These are phyloP conservation scores for Metridium senile DNA, from an alignment of 92 coral and sea anemone genomes.

Conservation along the genomic window DNA sequence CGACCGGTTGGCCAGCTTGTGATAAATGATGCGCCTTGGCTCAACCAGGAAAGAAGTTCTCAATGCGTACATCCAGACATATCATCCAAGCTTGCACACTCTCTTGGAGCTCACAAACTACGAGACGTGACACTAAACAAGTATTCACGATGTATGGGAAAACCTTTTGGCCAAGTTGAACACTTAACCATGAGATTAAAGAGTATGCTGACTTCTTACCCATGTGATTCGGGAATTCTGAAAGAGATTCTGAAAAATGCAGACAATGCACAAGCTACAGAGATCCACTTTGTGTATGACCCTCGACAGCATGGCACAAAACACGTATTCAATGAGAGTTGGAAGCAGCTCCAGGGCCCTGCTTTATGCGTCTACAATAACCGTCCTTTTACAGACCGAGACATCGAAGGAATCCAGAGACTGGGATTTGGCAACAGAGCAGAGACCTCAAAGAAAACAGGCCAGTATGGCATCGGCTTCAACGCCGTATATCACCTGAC, in stretches of 20 bases:
- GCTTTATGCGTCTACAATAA: constrained; percentile 93
- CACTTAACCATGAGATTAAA: constrained; percentile 76
- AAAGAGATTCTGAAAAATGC: constrained; percentile 94
- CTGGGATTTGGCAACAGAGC: constrained; percentile 83
- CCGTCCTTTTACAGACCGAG: constrained; percentile 72
- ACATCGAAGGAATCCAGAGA: constrained; percentile 87
- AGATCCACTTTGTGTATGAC: constrained; percentile 88
- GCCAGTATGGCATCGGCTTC: constrained; percentile 92
- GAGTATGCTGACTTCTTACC: constrained; percentile 80
- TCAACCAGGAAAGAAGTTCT: constrained; percentile 49
- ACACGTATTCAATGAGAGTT: constrained; percentile 68
- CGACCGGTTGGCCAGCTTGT: constrained; percentile 78
- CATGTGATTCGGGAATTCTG: constrained; percentile 89
- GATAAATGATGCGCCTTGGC: constrained; percentile 90
- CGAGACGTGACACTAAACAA: constrained; percentile 65
- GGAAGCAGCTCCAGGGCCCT: constrained; percentile 95
- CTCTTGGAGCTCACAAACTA: constrained; percentile 81
- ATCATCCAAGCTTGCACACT: constrained; percentile 76
- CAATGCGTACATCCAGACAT: constrained; percentile 79
- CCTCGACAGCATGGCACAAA: constrained; percentile 86
- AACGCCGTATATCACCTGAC: constrained; percentile 95
- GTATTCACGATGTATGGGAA: constrained; percentile 78
- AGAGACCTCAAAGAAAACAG: constrained; percentile 70
- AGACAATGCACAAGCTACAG: constrained; percentile 93
- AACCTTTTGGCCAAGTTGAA: constrained; percentile 92